phyloP scores from a whole-genome alignment of 2,797 vertebrate genomes.

The Caiman crocodilus region DNA sequence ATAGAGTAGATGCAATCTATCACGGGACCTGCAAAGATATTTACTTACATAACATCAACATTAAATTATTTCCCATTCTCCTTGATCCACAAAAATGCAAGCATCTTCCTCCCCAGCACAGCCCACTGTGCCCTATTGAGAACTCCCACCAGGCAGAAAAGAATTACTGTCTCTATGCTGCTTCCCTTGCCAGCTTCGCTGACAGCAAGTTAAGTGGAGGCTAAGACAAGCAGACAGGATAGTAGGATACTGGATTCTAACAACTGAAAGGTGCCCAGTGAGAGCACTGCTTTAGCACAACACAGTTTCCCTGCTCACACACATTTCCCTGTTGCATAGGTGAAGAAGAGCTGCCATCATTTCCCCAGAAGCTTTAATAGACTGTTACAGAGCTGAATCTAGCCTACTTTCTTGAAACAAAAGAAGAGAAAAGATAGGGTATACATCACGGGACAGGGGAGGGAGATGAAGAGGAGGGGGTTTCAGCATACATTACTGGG shows the following conservation, averaged over 20 bases:
- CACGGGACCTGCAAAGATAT: not conserved
- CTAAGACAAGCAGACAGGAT: not conserved
- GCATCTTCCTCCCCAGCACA: not conserved
- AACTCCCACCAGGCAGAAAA: not conserved
- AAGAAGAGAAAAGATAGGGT: not conserved
- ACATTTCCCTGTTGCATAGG: not conserved
- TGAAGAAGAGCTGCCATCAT: no score
- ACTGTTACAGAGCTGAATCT: rapidly evolving
- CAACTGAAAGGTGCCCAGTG: rapidly evolving
- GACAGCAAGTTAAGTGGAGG: no score
- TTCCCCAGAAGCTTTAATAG: not conserved
- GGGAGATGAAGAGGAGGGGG: rapidly evolving
- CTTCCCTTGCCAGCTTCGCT: rapidly evolving
- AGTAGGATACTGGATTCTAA: not conserved
- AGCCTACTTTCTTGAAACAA: not conserved
- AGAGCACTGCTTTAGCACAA: not conserved
- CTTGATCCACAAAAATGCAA: no score
- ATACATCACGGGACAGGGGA: not conserved
- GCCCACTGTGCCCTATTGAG: not conserved
- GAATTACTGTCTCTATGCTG: not conserved
- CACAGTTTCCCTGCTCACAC: not conserved
- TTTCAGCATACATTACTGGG: not conserved
- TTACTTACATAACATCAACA: not conserved
- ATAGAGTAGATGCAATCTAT: not conserved
- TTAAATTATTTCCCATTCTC: not conserved